Conservation (phyloP, 2,113 vertebrate genomes). For the Pterocles burchelli region DNA sequence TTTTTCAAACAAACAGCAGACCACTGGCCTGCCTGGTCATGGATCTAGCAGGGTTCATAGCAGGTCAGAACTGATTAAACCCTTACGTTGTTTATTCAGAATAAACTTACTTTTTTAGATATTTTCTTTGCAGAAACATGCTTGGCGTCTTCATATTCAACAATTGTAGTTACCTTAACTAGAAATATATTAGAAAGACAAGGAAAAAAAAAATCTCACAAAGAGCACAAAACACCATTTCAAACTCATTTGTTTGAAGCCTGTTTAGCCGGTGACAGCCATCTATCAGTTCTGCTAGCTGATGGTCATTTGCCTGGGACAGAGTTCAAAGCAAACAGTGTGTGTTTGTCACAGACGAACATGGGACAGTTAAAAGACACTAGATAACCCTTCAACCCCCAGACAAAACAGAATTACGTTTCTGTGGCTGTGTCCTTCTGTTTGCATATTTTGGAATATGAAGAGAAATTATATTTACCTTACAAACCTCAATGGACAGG, state of each 20-base stretch:
- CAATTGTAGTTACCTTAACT: slow-evolving; percentile 74
- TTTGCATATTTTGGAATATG: not conserved
- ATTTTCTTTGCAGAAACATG: slow-evolving; percentile 19
- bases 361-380: not conserved
- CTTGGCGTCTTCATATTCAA: slow-evolving; percentile 55
- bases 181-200: not conserved
- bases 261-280: not conserved
- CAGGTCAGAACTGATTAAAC: not conserved
- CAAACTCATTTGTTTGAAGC: not conserved
- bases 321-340: not conserved
- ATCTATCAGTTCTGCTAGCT: not conserved
- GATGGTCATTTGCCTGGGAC: not conserved
- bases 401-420: not conserved
- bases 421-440: not conserved
- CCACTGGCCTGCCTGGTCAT: not conserved
- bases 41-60: not conserved
- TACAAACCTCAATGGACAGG: not conserved
- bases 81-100: not conserved
- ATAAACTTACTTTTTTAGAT: slow-evolving; percentile 61
- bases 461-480: not conserved
- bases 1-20: not conserved
- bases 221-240: not conserved
- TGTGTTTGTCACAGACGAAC: not conserved
- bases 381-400: not conserved
- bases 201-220: not conserved